These are phyloP conservation scores for Agrotis exclamationis DNA, from an alignment of 2,888 invertebrate species.

Conservation along the genomic window DNA sequence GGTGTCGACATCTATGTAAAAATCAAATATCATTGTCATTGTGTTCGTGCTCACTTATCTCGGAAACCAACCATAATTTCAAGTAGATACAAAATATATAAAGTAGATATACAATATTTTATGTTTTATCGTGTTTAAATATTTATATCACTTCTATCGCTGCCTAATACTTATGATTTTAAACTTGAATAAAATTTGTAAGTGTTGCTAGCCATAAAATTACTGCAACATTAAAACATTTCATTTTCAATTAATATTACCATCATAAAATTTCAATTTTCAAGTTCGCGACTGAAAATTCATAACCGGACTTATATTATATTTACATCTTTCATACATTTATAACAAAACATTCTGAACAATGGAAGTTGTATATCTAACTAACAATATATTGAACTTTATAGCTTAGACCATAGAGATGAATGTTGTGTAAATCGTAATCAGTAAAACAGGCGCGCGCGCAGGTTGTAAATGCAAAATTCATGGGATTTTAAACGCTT, in stretches of 20 bases:
- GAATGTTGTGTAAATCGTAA: slow-evolving; percentile 28
- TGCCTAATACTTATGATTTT: not conserved
- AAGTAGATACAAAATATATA: no score
- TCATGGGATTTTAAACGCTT: slow-evolving; percentile 68
- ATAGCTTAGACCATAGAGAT: slow-evolving; percentile 11
- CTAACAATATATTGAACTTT: slow-evolving; percentile 16
- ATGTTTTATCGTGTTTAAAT: no score
- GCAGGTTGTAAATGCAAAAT: slow-evolving; percentile 58
- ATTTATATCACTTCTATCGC: not conserved
- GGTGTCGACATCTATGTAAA: not conserved
- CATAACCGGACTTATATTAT: slow-evolving; percentile 54
- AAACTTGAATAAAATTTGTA: not conserved
- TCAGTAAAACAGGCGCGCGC: slow-evolving; percentile 28
- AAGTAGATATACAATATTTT: no score
- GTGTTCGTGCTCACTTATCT: no score
- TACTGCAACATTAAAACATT: slow-evolving; percentile 1
- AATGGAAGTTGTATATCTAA: slow-evolving; percentile 31
- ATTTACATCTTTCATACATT: slow-evolving; percentile 58
- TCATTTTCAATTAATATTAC: slow-evolving; percentile 26
- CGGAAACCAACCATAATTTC: no score
- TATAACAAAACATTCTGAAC: slow-evolving; percentile 46
- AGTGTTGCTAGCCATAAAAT: slow-evolving; percentile 22
- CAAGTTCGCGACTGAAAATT: slow-evolving; percentile 23
- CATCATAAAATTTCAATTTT: slow-evolving; percentile 42
- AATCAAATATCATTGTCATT: no score